phyloP scores from a whole-genome alignment of 2,888 invertebrate genomes.

The Apodemia hepburni region DNA sequence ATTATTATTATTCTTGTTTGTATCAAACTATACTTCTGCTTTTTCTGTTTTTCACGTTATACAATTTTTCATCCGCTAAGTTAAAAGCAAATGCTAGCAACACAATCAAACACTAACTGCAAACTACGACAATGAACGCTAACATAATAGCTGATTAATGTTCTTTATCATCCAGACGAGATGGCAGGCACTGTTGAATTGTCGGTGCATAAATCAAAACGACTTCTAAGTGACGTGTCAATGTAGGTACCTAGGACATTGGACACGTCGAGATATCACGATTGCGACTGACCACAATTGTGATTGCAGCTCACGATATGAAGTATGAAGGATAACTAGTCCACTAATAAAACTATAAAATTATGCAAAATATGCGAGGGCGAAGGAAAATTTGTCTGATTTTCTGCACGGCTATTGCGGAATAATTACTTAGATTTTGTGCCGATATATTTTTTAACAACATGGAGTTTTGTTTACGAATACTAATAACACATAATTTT shows the following conservation, averaged over 20 bases:
- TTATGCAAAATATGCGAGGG: background rate
- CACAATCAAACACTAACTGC: conserved; percentile 1
- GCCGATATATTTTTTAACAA: too few relatives aligned
- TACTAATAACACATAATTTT: too few relatives aligned
- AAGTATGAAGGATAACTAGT: conserved; percentile 19
- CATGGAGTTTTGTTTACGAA: too few relatives aligned
- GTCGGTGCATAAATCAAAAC: conserved; percentile 29
- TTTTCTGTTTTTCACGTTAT: background rate
- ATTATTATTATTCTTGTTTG: too few relatives aligned
- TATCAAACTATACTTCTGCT: too few relatives aligned
- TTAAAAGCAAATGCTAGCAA: background rate
- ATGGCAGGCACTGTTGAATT: conserved; percentile 14
- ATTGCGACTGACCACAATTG: conserved; percentile 18
- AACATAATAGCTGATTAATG: conserved; percentile 12
- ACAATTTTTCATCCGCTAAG: background rate
- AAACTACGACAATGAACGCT: conserved; percentile 5
- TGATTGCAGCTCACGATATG: conserved; percentile 20
- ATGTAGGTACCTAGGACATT: conserved; percentile 26
- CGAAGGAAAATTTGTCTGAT: background rate
- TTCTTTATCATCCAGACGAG: conserved; percentile 11
- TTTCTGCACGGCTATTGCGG: too few relatives aligned
- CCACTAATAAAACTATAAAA: conserved; percentile 3
- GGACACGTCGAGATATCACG: conserved; percentile 15
- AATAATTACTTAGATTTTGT: too few relatives aligned
- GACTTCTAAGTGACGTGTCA: conserved; percentile 27